Conservation (phyloP, 2,113 vertebrate species). For the Carassius auratus region DNA sequence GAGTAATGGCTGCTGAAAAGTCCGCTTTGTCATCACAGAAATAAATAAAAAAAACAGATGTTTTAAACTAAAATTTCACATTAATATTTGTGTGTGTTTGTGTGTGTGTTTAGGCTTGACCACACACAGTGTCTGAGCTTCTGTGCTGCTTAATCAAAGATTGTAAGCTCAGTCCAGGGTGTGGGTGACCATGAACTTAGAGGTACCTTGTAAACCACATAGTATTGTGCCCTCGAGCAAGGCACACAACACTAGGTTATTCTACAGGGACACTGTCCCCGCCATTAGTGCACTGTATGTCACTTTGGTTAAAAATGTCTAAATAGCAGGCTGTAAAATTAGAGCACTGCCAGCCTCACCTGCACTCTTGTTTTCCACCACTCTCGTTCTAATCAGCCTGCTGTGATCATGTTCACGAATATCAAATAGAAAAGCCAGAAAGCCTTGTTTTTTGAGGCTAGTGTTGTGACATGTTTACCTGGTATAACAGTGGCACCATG, state of each 20-base stretch:
- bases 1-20: neutral
- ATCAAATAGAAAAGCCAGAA: constrained; percentile 24
- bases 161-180: neutral
- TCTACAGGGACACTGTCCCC: neutral
- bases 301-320: neutral
- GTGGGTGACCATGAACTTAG: neutral
- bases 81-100: too few species aligned
- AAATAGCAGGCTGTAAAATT: neutral
- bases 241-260: neutral
- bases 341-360: neutral
- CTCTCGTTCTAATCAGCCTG: constrained; percentile 42
- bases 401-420: constrained; percentile 46
- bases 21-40: neutral
- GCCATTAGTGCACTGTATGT: neutral
- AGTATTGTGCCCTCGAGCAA: too few species aligned
- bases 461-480: constrained; percentile 58
- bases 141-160: neutral
- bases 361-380: constrained; percentile 24
- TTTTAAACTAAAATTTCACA: neutral
- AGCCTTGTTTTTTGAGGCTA: neutral
- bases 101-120: neutral
- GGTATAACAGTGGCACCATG: constrained; percentile 34
- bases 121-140: neutral
- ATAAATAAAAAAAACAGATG: neutral
- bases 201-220: neutral